Base-by-base conservation (phyloP, 1,140 invertebrate genomes). In the Philaenus spumarius region DNA sequence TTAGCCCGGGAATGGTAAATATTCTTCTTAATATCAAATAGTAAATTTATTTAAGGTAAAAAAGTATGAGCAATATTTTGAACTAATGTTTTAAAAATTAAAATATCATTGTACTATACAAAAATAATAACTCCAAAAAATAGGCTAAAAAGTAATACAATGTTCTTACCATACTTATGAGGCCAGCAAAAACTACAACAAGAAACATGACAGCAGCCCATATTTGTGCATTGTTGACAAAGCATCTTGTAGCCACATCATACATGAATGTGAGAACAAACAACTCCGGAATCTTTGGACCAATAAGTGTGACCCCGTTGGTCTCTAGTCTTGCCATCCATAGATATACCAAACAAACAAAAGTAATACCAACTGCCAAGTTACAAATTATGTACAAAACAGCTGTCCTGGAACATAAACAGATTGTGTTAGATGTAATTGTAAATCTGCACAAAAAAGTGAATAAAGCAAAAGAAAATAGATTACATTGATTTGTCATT, bases 131-230 rank as follows among this genome's bases (percentile, higher is more conserved):
- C n/a, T n/a, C n/a, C n/a, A n/a, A n/a, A n/a, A n/a, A n/a, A n/a
- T 30, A 30, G 9, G 26, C 3, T 30, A 9, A 30, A 30, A 30
- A 30, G 9, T 30, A 30, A 4, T 6, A 55, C 2, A 47, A 24
- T 14, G 1, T 35, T 66, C 66, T 70, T 70, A 78, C 77, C 75
- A 77, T 73, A 64, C 75, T 77, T 20, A 71, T 69, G 55, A 79
- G 72, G 34, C 77, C 77, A 39, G 76, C 68, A 24, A 73, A 71
- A 17, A 78, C 58, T 9, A 78, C 66, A 0, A 72, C 46, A 3
- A 71, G 57, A 62, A 73, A 78, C 5, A 71, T 67, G 7, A 77
- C 53, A 22, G 73, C 65, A 7, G 73, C 70, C 73, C 75, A 75
- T 23, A 72, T 56, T 55, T 67, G 68, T 2, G 67, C 60, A 46